These are phyloP conservation scores for Hydrozoanthus gracilis DNA, from an alignment of 92 coral and sea anemone species.

Conservation along the genomic window DNA sequence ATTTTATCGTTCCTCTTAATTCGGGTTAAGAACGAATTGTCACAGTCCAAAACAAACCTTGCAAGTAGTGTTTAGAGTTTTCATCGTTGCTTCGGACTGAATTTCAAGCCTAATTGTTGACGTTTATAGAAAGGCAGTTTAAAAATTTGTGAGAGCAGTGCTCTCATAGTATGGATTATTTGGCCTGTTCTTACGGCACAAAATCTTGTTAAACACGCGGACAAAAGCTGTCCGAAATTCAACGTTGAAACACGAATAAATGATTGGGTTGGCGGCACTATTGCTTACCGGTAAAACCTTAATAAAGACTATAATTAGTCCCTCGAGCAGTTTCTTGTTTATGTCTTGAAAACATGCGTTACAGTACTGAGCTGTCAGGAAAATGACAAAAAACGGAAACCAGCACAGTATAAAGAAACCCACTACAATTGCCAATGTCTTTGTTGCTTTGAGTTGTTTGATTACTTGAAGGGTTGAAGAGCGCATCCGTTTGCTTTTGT, in stretches of 20 bases:
- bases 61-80: too few species aligned
- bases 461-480: slow-evolving; percentile 77
- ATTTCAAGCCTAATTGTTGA: too few species aligned
- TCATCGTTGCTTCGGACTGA: too few species aligned
- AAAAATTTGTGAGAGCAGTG: neutral
- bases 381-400: slow-evolving; percentile 96
- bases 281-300: slow-evolving; percentile 87
- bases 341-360: slow-evolving; percentile 62
- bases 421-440: slow-evolving; percentile 91
- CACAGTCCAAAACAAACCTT: too few species aligned
- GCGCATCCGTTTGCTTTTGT: slow-evolving; percentile 48
- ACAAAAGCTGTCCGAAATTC: slow-evolving; percentile 93
- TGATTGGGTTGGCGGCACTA: slow-evolving; percentile 96
- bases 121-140: too few species aligned
- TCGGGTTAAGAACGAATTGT: too few species aligned
- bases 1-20: too few species aligned
- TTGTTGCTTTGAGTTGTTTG: slow-evolving; percentile 95
- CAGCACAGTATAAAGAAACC: slow-evolving; percentile 92
- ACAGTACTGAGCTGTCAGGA: slow-evolving; percentile 84
- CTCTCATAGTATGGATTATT: slow-evolving; percentile 19
- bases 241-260: slow-evolving; percentile 90
- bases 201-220: slow-evolving; percentile 69
- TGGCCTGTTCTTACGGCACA: slow-evolving; percentile 49
- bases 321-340: slow-evolving; percentile 29
- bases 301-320: slow-evolving; percentile 70